Evolutionary conservation across 2,888 invertebrate species (phyloP).

Genomic region (Zootermopsis nevadensis): DNA sequence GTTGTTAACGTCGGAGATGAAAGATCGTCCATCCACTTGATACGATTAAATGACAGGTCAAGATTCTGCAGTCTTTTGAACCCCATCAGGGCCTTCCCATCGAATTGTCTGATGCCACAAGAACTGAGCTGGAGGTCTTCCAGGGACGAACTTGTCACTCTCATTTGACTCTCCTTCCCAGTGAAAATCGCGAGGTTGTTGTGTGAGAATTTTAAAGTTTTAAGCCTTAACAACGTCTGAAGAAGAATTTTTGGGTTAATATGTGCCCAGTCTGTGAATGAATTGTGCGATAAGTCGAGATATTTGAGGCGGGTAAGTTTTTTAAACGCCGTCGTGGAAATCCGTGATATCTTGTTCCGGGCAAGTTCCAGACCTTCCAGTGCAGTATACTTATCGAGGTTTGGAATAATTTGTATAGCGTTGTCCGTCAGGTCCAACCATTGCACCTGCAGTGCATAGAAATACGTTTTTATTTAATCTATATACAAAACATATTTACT

Average conservation of each 20-base stretch:
- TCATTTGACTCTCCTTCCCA: neutral
- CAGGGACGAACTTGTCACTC: neutral
- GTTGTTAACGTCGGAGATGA: constrained; percentile 11
- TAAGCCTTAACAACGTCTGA: neutral
- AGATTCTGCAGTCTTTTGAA: constrained; percentile 37
- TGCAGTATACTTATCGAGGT: neutral
- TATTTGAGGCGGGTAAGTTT: constrained; percentile 15
- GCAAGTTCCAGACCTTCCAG: constrained; percentile 8
- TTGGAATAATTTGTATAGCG: neutral
- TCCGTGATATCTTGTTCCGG: neutral
- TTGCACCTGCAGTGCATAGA: constrained; percentile 9
- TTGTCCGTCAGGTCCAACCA: neutral
- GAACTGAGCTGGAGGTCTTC: neutral
- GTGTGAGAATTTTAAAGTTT: neutral
- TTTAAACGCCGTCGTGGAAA: constrained; percentile 1
- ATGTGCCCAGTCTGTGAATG: constrained; percentile 17
- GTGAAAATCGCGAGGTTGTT: neutral
- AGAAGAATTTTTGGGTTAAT: constrained; percentile 18
- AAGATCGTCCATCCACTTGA: constrained; percentile 43
- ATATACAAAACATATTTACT: too few species aligned
- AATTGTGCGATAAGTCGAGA: constrained; percentile 43
- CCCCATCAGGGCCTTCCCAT: neutral
- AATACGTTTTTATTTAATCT: too few species aligned
- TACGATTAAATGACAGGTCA: constrained; percentile 42
- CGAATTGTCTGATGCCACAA: neutral